Base-by-base conservation (phyloP, 2,113 vertebrate genomes). In the Nesoenas mayeri region DNA sequence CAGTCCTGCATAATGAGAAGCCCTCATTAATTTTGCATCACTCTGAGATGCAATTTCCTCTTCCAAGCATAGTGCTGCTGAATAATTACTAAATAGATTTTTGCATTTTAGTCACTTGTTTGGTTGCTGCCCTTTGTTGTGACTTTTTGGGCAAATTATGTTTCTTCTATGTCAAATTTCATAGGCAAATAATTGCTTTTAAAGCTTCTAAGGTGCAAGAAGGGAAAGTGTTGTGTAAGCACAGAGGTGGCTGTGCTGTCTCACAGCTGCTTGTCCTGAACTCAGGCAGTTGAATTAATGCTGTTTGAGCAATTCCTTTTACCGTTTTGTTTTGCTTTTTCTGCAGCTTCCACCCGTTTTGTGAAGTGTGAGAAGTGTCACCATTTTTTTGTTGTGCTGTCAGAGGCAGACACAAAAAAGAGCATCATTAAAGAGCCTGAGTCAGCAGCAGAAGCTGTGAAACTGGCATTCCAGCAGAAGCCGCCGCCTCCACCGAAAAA, bases 361-460 rank as follows among this genome's bases (percentile, higher is more conserved):
- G 99, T 99, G 91, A 99, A 99, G 97, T 99, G 99, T 98, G 99
- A 99, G 84, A 99, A 99, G 97, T 99, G 99, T 97, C 99, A 99
- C 96, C 99, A 99, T 97, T 99, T 99, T 94, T 99, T 99, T n/a
- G 99, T 99, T 96, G 99, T 99, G 42, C 98, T 99, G 31, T 99
- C 99, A 34, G 99, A 99, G 95, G 98, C 99, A 7, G 99, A 99
- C 98, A 99, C 99, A 56, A 99, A 99, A 97, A 99, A 99, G 97
- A 98, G 98, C 92, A 98, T 99, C 81, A 98, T 99, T 97, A 99
- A 99, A 97, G 99, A 99, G 94, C 98, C 99, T 0, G 99, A 99
- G 94, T 99, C 99, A 69, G 99, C 99, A 87, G 98, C 99, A 31
- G 99, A 99, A 97, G 99, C 99, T 80, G 99, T 99, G 51, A 99